Conservation (phyloP, 2,113 vertebrate genomes). For the Vulpes vulpes region DNA sequence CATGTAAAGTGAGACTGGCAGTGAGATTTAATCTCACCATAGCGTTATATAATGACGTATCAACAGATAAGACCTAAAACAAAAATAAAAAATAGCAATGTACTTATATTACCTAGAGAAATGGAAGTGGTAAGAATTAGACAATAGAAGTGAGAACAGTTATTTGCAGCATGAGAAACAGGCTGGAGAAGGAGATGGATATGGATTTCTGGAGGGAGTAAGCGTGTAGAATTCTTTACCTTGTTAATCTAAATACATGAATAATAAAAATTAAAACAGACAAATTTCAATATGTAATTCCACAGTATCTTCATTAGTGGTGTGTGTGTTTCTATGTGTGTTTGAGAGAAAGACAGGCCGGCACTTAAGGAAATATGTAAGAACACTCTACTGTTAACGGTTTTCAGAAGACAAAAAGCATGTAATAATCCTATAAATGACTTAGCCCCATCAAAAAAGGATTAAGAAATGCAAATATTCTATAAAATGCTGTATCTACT, state of each 20-base stretch:
- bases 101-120: background rate
- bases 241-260: background rate
- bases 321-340: background rate
- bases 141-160: background rate
- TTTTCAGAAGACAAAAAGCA: background rate
- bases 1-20: background rate
- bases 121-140: background rate
- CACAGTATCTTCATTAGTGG: background rate
- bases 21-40: background rate
- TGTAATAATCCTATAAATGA: background rate
- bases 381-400: background rate
- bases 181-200: background rate
- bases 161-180: background rate
- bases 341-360: background rate
- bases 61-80: background rate
- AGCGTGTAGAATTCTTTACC: background rate
- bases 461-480: conserved; percentile 11
- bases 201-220: background rate
- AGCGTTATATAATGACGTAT: background rate
- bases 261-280: background rate
- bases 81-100: background rate
- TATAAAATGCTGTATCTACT: background rate
- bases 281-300: background rate
- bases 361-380: background rate
- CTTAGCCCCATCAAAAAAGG: background rate